Percentiles rank a stretch among this genome's conserved stretches.
These are phyloP conservation scores for Caenorhabditis drosophilae DNA, from an alignment of 2,888 invertebrate species.

Conservation along the genomic window DNA sequence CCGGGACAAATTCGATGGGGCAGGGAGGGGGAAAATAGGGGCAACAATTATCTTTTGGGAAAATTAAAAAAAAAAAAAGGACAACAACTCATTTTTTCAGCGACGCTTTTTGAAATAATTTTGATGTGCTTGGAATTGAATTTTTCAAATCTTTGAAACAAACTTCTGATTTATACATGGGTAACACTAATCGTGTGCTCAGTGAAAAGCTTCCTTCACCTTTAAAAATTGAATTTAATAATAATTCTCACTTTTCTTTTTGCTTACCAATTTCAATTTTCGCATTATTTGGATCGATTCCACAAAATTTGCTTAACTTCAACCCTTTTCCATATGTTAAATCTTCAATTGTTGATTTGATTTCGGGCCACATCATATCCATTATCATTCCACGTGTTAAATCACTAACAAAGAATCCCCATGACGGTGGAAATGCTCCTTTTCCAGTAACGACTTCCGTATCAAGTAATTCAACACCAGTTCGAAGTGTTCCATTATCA, in stretches of 20 bases:
- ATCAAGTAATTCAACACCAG: slow-evolving; percentile 61
- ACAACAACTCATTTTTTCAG: neutral
- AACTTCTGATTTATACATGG: slow-evolving; percentile 38
- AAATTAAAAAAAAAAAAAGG: neutral
- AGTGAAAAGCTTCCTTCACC: slow-evolving; percentile 50
- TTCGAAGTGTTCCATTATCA: slow-evolving; percentile 55
- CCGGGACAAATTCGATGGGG: no score
- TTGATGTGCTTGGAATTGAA: slow-evolving; percentile 51
- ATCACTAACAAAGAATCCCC: slow-evolving; percentile 63
- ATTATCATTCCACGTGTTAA: slow-evolving; percentile 65
- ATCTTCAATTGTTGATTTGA: slow-evolving; percentile 63
- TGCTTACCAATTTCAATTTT: slow-evolving; percentile 57
- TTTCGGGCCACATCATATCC: slow-evolving; percentile 67
- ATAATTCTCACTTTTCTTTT: neutral
- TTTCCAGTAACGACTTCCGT: slow-evolving; percentile 61
- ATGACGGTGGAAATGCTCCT: slow-evolving; percentile 64
- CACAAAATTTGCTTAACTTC: slow-evolving; percentile 60
- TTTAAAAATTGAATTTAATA: slow-evolving; percentile 13
- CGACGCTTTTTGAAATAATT: slow-evolving; percentile 26
- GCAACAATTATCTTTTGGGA: no score
- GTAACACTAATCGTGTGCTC: slow-evolving; percentile 44
- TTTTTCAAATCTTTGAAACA: slow-evolving; percentile 51
- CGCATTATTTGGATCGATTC: slow-evolving; percentile 61
- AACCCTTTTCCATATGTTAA: slow-evolving; percentile 63
- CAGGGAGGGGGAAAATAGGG: no score